phyloP scores from a whole-genome alignment of 2,113 vertebrate genomes.

The Myotis yumanensis region DNA sequence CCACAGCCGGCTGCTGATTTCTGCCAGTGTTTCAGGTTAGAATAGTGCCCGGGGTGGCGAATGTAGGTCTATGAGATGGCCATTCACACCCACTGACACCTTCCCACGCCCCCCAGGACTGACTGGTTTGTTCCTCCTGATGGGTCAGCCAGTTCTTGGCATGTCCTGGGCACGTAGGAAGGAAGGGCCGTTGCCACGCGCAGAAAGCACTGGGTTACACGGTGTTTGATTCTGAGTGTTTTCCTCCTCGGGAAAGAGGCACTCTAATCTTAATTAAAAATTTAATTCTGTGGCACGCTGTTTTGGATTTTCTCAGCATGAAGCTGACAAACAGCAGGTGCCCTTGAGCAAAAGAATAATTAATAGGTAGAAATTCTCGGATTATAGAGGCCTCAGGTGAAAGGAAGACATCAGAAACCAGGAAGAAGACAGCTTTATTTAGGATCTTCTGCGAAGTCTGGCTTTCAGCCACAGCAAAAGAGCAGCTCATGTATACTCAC shows the following conservation, averaged over 20 bases:
- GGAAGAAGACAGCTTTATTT: not conserved
- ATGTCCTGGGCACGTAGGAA: accelerated
- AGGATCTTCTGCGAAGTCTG: accelerated
- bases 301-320: conserved; percentile 14
- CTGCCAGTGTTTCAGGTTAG: not conserved
- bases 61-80: accelerated
- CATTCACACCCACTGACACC: accelerated
- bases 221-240: accelerated
- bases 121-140: accelerated
- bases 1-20: not conserved
- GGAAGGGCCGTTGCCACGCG: accelerated
- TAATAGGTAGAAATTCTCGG: not conserved
- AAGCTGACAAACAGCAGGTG: conserved; percentile 25
- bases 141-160: accelerated
- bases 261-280: conserved; percentile 48
- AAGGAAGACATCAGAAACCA: accelerated
- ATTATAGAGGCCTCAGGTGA: not conserved
- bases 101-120: accelerated
- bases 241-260: conserved; percentile 23
- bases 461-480: accelerated
- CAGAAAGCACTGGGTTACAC: accelerated
- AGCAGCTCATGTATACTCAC: accelerated
- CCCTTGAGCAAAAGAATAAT: conserved; percentile 57
- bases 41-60: accelerated
- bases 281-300: conserved; percentile 38